Percentiles rank a stretch among this genome's conserved stretches.
Conservation (phyloP, 2,797 vertebrate genomes). For the Acanthornis magna region DNA sequence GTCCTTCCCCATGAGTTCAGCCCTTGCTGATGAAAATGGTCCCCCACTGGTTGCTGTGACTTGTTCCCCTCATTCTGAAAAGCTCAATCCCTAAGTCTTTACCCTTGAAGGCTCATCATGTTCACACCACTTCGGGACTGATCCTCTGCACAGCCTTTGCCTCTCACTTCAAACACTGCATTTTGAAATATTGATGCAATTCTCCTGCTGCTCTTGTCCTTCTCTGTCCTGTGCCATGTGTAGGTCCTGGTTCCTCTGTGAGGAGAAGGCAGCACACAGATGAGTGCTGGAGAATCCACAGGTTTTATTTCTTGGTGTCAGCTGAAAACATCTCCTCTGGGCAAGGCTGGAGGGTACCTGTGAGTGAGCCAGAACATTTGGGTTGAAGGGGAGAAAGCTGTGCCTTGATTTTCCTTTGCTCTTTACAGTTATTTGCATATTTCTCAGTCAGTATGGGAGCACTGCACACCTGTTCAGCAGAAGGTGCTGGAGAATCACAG, state of each 20-base stretch:
- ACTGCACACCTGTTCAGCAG: background rate
- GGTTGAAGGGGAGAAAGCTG: background rate
- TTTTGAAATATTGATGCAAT: background rate
- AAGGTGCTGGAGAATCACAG: background rate
- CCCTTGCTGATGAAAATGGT: background rate
- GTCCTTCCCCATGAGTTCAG: background rate
- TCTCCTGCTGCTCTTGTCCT: background rate
- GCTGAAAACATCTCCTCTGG: rapidly evolving
- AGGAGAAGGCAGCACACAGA: background rate
- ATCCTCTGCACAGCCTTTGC: background rate
- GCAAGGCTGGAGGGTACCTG: background rate
- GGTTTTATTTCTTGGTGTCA: background rate
- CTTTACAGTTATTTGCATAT: background rate
- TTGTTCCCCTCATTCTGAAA: background rate
- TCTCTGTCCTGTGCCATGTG: rapidly evolving
- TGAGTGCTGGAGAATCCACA: background rate
- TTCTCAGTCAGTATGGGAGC: background rate
- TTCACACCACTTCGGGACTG: background rate
- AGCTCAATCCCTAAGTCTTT: background rate
- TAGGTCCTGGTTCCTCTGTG: background rate
- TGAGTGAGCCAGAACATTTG: background rate
- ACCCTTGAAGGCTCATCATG: background rate
- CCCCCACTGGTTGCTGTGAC: background rate
- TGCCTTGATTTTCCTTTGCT: background rate
- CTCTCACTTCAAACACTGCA: background rate